These are phyloP conservation scores for Dendrolimus kikuchii DNA, from an alignment of 1,140 invertebrate species.

Conservation along the genomic window DNA sequence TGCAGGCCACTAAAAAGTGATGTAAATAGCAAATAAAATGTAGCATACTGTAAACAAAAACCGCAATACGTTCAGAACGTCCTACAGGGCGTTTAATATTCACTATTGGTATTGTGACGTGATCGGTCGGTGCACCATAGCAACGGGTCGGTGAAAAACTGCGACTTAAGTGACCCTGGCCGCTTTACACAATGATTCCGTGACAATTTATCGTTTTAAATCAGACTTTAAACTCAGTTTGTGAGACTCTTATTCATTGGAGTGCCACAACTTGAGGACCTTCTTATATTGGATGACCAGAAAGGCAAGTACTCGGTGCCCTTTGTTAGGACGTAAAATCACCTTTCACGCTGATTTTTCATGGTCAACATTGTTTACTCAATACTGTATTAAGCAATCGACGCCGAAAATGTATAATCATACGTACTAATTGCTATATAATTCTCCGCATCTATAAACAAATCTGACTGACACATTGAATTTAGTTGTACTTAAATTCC, in stretches of 20 bases:
- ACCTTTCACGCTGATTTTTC: conserved; percentile 36
- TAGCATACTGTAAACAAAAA: conserved; percentile 55
- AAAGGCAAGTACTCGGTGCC: conserved; percentile 62
- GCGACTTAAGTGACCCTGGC: conserved; percentile 61
- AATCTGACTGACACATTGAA: too few relatives aligned
- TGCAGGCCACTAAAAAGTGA: conserved; percentile 60
- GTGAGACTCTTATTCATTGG: conserved; percentile 42
- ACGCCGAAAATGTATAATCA: background rate
- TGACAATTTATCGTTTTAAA: conserved; percentile 38
- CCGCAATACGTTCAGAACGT: conserved; percentile 23
- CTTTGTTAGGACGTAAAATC: conserved; percentile 47
- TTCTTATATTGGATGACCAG: conserved; percentile 66
- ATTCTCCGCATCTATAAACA: too few relatives aligned
- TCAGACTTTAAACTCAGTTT: conserved; percentile 24
- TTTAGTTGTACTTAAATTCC: too few relatives aligned
- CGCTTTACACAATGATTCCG: conserved; percentile 49
- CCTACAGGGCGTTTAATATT: conserved; percentile 28
- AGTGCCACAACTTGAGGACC: conserved; percentile 49
- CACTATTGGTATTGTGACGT: conserved; percentile 32
- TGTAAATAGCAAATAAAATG: conserved; percentile 65
- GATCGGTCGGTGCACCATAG: conserved; percentile 39
- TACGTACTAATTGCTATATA: too few relatives aligned
- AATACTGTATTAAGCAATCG: conserved; percentile 10
- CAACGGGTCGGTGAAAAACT: conserved; percentile 52
- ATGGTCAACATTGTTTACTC: conserved; percentile 32